Base-by-base conservation (phyloP, 2,888 invertebrate species). In the Pseudoips prasinana region DNA sequence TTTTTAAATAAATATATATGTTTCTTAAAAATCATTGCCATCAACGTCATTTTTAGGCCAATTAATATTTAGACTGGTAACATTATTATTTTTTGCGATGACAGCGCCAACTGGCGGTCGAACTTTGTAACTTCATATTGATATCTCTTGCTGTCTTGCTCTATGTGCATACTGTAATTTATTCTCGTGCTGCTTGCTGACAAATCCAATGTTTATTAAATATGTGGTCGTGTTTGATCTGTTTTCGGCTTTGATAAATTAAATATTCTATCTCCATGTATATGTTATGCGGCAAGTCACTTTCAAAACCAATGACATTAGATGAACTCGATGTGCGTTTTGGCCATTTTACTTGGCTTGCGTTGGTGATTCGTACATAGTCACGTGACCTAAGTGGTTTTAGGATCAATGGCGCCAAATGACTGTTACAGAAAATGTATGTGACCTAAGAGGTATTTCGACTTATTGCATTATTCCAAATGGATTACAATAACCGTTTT, bases 371-470 rank as follows among this genome's bases (percentile, higher is more conserved):
- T 87, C 85, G 85, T 85, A 86, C 73, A 67, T 88, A 86, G 88
- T 89, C 89, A 89, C 89, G 89, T 89, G 89, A 89, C 78, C 85
- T 61, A 68, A 80, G 80, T 78, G 80, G 69, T 74, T 83, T 82
- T 83, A 74, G 81, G 85, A 89, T 87, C 89, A 88, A 89, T 89
- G 89, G 89, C 89, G 89, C 89, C 89, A 89, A 89, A 89, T 81
- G 78, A 75, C 73, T 86, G 64, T 78, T 75, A 73, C 64, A 81
- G 84, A 87, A 86, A 85, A 87, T 87, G 87, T 87, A 88, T 66
- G 87, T 87, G 71, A 75, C 64, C 48, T 58, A 58, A 46, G 53
- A 61, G 50, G 47, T 65, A 68, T 70, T 68, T 63, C 49, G 58
- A 40, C 46, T 33, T 55, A 49, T 45, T 60, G 34, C 46, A 58